A percentile compares a stretch with the other conserved stretches of the same genome.
Conservation (phyloP, 35 echinoderm and acorn worm genomes). For the Ophioderma brevispina region DNA sequence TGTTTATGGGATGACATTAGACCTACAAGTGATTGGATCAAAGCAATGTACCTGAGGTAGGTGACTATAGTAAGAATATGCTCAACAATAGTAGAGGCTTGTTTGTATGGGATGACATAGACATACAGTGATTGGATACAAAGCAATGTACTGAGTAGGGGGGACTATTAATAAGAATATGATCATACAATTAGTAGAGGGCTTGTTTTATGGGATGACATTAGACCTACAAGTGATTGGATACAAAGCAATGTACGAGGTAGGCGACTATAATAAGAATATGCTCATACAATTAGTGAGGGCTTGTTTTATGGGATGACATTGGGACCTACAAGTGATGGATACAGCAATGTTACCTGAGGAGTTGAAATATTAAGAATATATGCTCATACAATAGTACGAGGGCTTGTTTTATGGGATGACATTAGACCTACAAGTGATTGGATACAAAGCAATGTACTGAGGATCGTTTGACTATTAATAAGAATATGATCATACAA, state of each 20-base stretch:
- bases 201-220: conserved; percentile 90
- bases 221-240: conserved; percentile 88
- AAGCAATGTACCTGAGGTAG: too few relatives aligned
- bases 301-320: too few relatives aligned
- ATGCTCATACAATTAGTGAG: conserved; percentile 78
- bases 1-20: too few relatives aligned
- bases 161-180: too few relatives aligned
- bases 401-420: conserved; percentile 89
- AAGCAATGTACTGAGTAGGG: conserved; percentile 74
- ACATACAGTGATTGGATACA: conserved; percentile 88
- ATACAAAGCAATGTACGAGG: conserved; percentile 88
- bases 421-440: conserved; percentile 87
- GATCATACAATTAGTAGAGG: conserved; percentile 90
- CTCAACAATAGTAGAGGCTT: too few relatives aligned
- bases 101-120: conserved; percentile 90
- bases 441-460: conserved; percentile 89
- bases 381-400: conserved; percentile 83
- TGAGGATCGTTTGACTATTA: conserved; percentile 59
- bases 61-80: too few relatives aligned
- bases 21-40: too few relatives aligned
- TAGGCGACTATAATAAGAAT: too few relatives aligned
- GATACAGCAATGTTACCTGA: too few relatives aligned
- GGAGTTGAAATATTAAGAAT: too few relatives aligned
- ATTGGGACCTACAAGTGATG: too few relatives aligned
- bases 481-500: too few relatives aligned